Evolutionary conservation across 30 jellyfish, hydroid and myxozoan species (phyloP).

Genomic region (Hydractinia symbiolongicarpus): DNA sequence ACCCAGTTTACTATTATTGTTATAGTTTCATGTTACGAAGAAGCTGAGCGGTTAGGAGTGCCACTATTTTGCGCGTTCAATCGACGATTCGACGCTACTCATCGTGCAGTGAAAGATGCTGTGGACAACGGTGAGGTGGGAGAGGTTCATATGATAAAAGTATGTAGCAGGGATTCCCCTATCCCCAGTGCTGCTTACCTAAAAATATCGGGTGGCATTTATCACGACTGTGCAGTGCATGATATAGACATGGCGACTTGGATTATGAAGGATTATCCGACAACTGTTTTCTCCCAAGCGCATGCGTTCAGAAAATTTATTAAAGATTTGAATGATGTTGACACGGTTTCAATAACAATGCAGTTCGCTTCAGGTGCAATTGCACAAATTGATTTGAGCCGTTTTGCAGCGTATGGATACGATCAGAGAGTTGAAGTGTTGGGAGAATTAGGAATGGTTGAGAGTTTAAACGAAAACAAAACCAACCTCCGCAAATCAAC

Average conservation of each 20-base stretch:
- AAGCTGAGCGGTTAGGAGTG: constrained; percentile 50
- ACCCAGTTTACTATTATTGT: not conserved
- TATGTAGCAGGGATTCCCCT: constrained; percentile 93
- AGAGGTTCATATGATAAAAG: constrained; percentile 62
- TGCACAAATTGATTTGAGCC: constrained; percentile 67
- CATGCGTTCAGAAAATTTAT: constrained; percentile 53
- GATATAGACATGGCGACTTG: constrained; percentile 84
- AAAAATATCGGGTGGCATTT: constrained; percentile 80
- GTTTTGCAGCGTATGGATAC: constrained; percentile 91
- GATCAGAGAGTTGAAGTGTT: constrained; percentile 93
- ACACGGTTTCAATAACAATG: constrained; percentile 73
- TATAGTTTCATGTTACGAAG: constrained; percentile 51
- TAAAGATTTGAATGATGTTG: constrained; percentile 77
- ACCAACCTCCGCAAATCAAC: constrained; percentile 51
- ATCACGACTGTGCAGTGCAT: constrained; percentile 95
- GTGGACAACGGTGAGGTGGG: constrained; percentile 77
- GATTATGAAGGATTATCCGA: constrained; percentile 71
- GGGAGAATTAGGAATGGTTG: constrained; percentile 90
- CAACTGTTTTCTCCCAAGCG: constrained; percentile 71
- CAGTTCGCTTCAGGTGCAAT: constrained; percentile 82
- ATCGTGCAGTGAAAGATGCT: constrained; percentile 57
- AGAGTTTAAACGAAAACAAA: constrained; percentile 54
- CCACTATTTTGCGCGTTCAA: constrained; percentile 95
- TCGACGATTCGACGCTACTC: constrained; percentile 96
- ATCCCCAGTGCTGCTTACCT: constrained; percentile 79